phyloP scores from a whole-genome alignment of 2,888 invertebrate genomes.

The Cryptus viduatorius region DNA sequence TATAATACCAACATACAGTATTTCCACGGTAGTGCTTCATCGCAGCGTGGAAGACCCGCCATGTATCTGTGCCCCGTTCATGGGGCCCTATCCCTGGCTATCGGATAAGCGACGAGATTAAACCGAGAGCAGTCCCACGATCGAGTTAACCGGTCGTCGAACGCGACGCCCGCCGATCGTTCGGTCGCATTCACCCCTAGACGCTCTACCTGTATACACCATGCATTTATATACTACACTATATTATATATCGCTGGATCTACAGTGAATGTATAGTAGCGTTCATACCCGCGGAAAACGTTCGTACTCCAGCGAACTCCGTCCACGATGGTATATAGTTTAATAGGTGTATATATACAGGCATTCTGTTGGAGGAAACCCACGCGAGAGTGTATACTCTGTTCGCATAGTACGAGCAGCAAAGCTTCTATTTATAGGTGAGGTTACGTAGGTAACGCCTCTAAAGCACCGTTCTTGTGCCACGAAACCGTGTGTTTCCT shows the following conservation, averaged over 20 bases:
- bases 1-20: constrained; percentile 39
- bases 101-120: constrained; percentile 64
- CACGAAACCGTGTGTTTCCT: constrained; percentile 61
- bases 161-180: constrained; percentile 65
- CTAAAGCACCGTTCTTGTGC: constrained; percentile 66
- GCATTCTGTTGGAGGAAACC: constrained; percentile 54
- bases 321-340: neutral
- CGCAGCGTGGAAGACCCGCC: constrained; percentile 19
- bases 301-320: constrained; percentile 31
- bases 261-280: constrained; percentile 33
- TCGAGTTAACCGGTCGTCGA: constrained; percentile 67
- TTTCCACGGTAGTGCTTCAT: constrained; percentile 30
- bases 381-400: constrained; percentile 59
- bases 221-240: constrained; percentile 41
- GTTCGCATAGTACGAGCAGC: constrained; percentile 56
- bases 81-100: constrained; percentile 45
- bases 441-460: constrained; percentile 71
- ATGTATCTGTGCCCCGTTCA: constrained; percentile 41
- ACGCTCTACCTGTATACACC: constrained; percentile 46
- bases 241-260: constrained; percentile 46
- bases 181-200: constrained; percentile 57
- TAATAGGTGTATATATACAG: constrained; percentile 21
- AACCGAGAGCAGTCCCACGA: constrained; percentile 61
- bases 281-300: constrained; percentile 43
- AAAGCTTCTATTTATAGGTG: constrained; percentile 70